phyloP scores from a whole-genome alignment of 23 tunicate genomes.

The Halocynthia aurantium region DNA sequence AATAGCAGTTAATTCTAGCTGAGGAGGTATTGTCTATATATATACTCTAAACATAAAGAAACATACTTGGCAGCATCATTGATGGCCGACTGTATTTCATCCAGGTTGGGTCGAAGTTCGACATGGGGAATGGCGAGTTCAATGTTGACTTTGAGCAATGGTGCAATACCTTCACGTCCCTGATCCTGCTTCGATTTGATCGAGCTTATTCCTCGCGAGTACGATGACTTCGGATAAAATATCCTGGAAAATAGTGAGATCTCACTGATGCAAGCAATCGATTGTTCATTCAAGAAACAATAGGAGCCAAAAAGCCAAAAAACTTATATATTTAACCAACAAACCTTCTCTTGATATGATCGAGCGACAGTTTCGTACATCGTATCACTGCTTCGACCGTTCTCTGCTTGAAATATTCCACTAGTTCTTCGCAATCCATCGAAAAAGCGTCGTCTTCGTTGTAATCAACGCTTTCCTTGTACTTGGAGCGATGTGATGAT shows the following conservation, averaged over 20 bases:
- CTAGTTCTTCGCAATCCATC: constrained; percentile 81
- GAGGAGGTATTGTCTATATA: background rate
- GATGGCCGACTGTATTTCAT: constrained; percentile 80
- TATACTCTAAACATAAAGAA: background rate
- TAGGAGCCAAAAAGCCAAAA: too few relatives aligned
- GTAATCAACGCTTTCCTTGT: constrained; percentile 65
- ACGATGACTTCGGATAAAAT: constrained; percentile 85
- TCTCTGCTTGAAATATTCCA: constrained; percentile 83
- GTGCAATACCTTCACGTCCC: constrained; percentile 51
- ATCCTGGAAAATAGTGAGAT: constrained; percentile 30
- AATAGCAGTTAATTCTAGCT: background rate
- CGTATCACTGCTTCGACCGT: constrained; percentile 89
- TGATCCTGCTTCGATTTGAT: constrained; percentile 15
- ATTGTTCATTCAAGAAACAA: background rate
- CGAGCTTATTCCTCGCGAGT: constrained; percentile 37
- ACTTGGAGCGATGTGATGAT: constrained; percentile 34
- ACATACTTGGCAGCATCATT: constrained; percentile 64
- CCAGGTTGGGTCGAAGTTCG: constrained; percentile 78
- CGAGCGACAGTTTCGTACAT: constrained; percentile 81
- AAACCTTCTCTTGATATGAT: constrained; percentile 78
- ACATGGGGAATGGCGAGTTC: constrained; percentile 92
- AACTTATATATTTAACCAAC: background rate
- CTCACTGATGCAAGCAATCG: background rate
- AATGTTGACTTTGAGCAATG: constrained; percentile 68
- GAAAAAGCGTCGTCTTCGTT: constrained; percentile 66